These are phyloP conservation scores for Edolisoma coerulescens DNA, from an alignment of 2,113 vertebrate species.

Conservation along the genomic window DNA sequence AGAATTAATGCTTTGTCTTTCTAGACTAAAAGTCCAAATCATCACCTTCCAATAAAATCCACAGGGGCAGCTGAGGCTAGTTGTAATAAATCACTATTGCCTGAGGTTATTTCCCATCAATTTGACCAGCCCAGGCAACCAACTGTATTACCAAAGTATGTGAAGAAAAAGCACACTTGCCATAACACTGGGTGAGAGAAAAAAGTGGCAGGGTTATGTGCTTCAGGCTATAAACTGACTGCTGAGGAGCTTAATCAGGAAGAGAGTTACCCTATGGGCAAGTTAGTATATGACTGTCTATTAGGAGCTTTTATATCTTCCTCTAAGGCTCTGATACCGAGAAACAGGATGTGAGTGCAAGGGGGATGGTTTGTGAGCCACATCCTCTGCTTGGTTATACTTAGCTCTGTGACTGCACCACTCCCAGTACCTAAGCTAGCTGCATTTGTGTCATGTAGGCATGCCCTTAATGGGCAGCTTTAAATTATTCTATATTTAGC, in stretches of 20 bases:
- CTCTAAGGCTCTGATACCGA: not conserved
- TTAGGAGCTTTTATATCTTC: not conserved
- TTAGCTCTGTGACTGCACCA: constrained; percentile 3
- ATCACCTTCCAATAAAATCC: not conserved
- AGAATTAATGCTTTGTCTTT: not conserved
- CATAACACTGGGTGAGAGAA: not conserved
- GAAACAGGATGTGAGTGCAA: constrained; percentile 15
- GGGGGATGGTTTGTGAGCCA: not conserved
- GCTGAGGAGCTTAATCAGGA: not conserved
- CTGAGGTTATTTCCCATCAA: not conserved
- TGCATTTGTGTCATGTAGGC: constrained; percentile 18
- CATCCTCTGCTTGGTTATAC: constrained; percentile 35
- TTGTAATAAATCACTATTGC: not conserved
- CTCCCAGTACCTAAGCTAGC: not conserved
- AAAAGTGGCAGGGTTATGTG: not conserved
- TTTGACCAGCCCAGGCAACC: not conserved
- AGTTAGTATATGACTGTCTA: not conserved
- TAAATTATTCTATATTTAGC: constrained; percentile 47
- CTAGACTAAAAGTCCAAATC: not conserved
- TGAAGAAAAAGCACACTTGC: not conserved
- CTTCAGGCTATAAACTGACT: not conserved
- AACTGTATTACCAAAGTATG: not conserved
- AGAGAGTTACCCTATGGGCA: constrained; percentile 8
- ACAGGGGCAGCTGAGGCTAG: not conserved
- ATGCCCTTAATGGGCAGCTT: constrained; percentile 50